Percentiles rank a stretch among this genome's conserved stretches.
Conservation (phyloP, 2,797 vertebrate species). For the Melopsittacus undulatus region DNA sequence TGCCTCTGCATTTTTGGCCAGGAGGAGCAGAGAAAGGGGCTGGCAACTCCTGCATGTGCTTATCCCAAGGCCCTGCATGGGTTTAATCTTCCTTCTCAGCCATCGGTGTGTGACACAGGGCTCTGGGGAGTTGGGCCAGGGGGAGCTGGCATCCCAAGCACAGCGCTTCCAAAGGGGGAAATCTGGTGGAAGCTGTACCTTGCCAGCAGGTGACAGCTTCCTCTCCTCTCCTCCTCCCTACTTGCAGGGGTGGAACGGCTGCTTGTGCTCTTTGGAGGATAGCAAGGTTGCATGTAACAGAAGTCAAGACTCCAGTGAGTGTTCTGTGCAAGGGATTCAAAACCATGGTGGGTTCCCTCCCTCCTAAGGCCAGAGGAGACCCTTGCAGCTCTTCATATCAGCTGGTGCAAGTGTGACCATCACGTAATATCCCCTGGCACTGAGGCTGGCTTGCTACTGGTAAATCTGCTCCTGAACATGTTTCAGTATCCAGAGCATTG, state of each 20-base stretch:
- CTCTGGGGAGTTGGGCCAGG: neutral
- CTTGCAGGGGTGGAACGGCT: neutral
- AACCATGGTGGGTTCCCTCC: fast-evolving
- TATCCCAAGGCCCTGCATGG: neutral
- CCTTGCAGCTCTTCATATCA: fast-evolving
- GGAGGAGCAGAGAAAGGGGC: fast-evolving
- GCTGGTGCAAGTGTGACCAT: fast-evolving
- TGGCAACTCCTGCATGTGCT: neutral
- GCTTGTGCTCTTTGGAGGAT: fast-evolving
- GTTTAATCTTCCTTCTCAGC: neutral
- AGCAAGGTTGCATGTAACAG: fast-evolving
- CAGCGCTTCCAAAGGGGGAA: neutral
- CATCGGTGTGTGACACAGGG: fast-evolving
- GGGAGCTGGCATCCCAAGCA: neutral
- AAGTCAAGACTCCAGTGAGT: neutral
- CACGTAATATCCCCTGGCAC: neutral
- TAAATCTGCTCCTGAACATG: neutral
- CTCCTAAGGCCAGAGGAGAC: neutral
- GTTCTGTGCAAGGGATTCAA: neutral
- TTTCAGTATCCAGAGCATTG: neutral
- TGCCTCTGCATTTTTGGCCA: neutral
- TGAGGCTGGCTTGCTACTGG: neutral
- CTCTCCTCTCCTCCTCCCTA: neutral
- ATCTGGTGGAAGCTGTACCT: neutral
- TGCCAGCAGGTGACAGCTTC: neutral